Evolutionary conservation across 2,888 invertebrate species (phyloP).

Genomic region (Folsomia candida): DNA sequence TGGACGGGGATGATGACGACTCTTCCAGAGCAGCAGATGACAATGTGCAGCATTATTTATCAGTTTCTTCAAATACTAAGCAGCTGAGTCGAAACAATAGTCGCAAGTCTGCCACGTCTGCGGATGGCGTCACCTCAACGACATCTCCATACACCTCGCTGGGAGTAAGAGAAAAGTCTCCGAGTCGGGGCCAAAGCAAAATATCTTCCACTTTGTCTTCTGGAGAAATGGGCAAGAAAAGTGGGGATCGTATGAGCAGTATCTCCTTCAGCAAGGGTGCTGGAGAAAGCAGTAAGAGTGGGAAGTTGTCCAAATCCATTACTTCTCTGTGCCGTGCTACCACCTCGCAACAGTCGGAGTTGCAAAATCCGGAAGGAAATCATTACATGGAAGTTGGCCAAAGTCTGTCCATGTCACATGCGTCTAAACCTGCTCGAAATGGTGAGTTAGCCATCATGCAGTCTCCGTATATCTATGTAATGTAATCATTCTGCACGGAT

Average conservation of each 20-base stretch:
- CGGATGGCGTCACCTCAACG: slow-evolving; percentile 6
- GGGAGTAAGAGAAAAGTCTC: slow-evolving; percentile 15
- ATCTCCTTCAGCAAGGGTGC: too few relatives aligned
- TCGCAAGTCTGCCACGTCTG: slow-evolving; percentile 4
- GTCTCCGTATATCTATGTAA: too few relatives aligned
- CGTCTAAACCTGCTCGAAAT: not conserved
- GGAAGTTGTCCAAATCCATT: not conserved
- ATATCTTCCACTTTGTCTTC: not conserved
- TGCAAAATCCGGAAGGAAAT: not conserved
- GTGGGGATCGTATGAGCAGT: too few relatives aligned
- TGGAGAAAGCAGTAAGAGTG: too few relatives aligned
- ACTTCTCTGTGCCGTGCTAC: too few relatives aligned
- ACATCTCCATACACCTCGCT: slow-evolving; percentile 18
- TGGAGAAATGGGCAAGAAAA: too few relatives aligned
- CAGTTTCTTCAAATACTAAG: not conserved
- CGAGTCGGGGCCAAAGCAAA: slow-evolving; percentile 26
- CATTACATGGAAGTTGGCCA: not conserved
- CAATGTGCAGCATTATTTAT: not conserved
- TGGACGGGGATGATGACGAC: slow-evolving; percentile 42
- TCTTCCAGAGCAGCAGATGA: slow-evolving; percentile 9
- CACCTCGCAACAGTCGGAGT: too few relatives aligned
- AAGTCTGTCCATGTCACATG: not conserved
- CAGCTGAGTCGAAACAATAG: slow-evolving; percentile 16
- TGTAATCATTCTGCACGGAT: too few relatives aligned
- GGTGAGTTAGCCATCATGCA: too few relatives aligned